These are phyloP conservation scores for Eciton burchellii DNA, from an alignment of 1,140 invertebrate species.

Conservation along the genomic window DNA sequence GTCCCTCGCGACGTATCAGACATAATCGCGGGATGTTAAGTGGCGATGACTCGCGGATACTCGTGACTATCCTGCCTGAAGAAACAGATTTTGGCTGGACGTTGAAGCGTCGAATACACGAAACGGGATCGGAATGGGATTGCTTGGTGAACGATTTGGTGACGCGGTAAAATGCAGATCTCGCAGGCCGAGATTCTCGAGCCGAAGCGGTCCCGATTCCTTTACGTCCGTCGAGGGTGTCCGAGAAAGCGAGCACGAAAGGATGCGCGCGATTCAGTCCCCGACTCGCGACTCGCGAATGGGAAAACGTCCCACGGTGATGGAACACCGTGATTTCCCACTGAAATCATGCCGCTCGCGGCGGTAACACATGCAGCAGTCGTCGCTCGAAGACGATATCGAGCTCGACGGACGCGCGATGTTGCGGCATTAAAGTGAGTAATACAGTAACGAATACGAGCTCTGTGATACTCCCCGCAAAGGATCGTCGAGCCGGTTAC, in stretches of 20 bases:
- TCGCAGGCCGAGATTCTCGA: too few species aligned
- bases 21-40: too few species aligned
- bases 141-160: too few species aligned
- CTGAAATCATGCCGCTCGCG: constrained; percentile 29
- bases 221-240: too few species aligned
- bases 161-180: too few species aligned
- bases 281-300: constrained; percentile 66
- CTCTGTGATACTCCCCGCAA: background rate
- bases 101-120: too few species aligned
- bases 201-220: too few species aligned
- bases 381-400: constrained; percentile 69
- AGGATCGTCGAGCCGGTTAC: background rate
- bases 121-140: too few species aligned
- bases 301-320: constrained; percentile 59
- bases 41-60: too few species aligned
- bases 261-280: constrained; percentile 42
- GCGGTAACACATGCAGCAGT: constrained; percentile 62
- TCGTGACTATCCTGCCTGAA: too few species aligned
- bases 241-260: constrained; percentile 7
- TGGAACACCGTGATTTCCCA: constrained; percentile 38
- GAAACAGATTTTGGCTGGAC: too few species aligned
- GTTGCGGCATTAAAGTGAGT: constrained; percentile 25
- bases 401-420: constrained; percentile 34
- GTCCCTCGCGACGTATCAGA: too few species aligned
- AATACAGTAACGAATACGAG: constrained; percentile 67